Evolutionary conservation across 30 jellyfish, hydroid and myxozoan genomes (phyloP), one percentile per base, ranked within the genome.

Genomic region (Morbakka virulenta): DNA sequence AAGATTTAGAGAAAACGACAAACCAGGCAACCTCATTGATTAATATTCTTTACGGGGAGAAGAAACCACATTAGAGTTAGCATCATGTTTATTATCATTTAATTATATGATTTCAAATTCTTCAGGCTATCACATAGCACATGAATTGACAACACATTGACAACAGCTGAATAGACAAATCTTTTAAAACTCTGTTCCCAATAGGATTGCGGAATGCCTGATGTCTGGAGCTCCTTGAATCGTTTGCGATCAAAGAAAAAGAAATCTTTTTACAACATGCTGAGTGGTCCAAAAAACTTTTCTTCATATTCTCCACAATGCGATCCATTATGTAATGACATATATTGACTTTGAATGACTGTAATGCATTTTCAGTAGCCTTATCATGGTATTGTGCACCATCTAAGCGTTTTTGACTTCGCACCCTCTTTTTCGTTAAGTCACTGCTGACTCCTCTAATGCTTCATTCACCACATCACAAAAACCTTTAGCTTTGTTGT

Each of bases 161-260:
- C 57, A 80, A 26, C 52, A 78, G 4, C 2, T 50, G 6, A 35
- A 3, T 78, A 74, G 32, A 3, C 17, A 62, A 71, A 27, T 25
- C 23, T 25, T 11, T 33, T 33, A 35, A 71, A 3, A 48, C 28
- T 35, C 49, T 71, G n/a, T n/a, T 21, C 83, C n/a, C 36, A 35
- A 73, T 11, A 4, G n/a, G 28, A 72, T 4, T n/a, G 50, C 2
- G 77, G 83, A 28, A 68, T 4, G 32, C 81, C 81, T 24, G 33
- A 12, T 52, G 22, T 13, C 25, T 24, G 31, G 33, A 71, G 53
- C 77, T 71, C 83, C 17, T 17, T 28, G 49, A 71, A 71, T 28
- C 73, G 21, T 71, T 61, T 62, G 27, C 81, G 82, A 29, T 64
- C 82, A 26, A 77, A 47, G 82, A 80, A 77, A 28, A 81, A 65